phyloP scores from a whole-genome alignment of 2,888 invertebrate species.

The Bombylius major region DNA sequence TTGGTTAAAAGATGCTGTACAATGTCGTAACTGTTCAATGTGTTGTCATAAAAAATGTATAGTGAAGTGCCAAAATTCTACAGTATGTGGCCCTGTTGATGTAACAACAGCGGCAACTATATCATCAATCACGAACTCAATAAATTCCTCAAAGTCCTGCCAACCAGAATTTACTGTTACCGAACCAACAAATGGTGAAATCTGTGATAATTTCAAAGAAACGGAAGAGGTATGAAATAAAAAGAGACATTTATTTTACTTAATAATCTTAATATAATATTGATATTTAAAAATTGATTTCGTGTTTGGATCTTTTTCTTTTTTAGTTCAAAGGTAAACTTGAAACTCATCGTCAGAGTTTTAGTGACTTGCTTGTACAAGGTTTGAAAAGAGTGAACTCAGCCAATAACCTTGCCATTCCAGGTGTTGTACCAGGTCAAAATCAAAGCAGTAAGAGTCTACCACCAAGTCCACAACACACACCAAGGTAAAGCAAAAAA shows the following conservation, averaged over 20 bases:
- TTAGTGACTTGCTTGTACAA: conserved; percentile 38
- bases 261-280: no score
- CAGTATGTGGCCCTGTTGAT: conserved; percentile 45
- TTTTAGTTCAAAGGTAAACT: conserved; percentile 1
- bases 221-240: not conserved
- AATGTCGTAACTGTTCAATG: conserved; percentile 78
- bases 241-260: no score
- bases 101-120: conserved; percentile 12
- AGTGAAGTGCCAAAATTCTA: conserved; percentile 65
- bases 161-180: conserved; percentile 40
- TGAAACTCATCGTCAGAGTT: conserved; percentile 28
- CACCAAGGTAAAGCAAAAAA: conserved; percentile 40
- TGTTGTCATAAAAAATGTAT: conserved; percentile 95
- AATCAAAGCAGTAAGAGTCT: conserved; percentile 48
- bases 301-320: no score
- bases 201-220: not conserved
- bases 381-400: conserved; percentile 58
- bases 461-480: conserved; percentile 64
- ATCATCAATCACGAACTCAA: conserved; percentile 13
- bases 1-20: conserved; percentile 92
- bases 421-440: conserved; percentile 40
- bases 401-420: conserved; percentile 52
- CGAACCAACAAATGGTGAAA: conserved; percentile 25
- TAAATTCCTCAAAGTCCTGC: not conserved
- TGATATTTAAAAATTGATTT: no score